These are phyloP conservation scores for Maniola jurtina DNA, from an alignment of 1,140 invertebrate species.

Conservation along the genomic window DNA sequence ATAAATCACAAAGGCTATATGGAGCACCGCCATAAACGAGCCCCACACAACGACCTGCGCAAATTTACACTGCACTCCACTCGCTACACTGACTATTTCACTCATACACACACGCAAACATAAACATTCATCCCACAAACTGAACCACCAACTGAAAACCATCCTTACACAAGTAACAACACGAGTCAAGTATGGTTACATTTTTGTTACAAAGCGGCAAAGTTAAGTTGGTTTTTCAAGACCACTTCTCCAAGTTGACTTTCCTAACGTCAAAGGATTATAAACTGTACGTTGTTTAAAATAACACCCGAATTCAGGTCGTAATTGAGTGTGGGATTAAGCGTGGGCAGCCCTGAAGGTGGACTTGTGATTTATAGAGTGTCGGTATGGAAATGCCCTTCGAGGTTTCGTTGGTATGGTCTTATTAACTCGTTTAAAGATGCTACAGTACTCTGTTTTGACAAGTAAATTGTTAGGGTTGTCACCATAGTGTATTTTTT, in stretches of 20 bases:
- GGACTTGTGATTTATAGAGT: slow-evolving; percentile 51
- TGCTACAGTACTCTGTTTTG: slow-evolving; percentile 6
- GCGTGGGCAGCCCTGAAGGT: slow-evolving; percentile 41
- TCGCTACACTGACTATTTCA: slow-evolving; percentile 67
- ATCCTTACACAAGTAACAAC: slow-evolving; percentile 1
- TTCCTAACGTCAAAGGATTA: slow-evolving; percentile 49
- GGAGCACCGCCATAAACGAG: slow-evolving; percentile 55
- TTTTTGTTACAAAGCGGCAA: neutral
- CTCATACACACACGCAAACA: slow-evolving; percentile 46
- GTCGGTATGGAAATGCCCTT: slow-evolving; percentile 48
- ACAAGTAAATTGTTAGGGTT: neutral
- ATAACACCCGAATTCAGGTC: slow-evolving; percentile 41
- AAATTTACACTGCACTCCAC: slow-evolving; percentile 73
- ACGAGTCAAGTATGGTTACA: slow-evolving; percentile 5
- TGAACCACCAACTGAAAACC: slow-evolving; percentile 13
- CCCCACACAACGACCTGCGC: slow-evolving; percentile 60
- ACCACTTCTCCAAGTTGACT: slow-evolving; percentile 47
- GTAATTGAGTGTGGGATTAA: slow-evolving; percentile 37
- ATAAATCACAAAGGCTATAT: slow-evolving; percentile 61
- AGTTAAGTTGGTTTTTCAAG: slow-evolving; percentile 28
- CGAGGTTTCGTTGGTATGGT: slow-evolving; percentile 10
- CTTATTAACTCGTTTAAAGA: slow-evolving; percentile 16
- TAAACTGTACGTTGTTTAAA: slow-evolving; percentile 51
- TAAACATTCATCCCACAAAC: neutral
- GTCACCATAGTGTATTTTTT: neutral